Conservation (phyloP, 2,797 vertebrate species). For the Craterocephalus amniculus region DNA sequence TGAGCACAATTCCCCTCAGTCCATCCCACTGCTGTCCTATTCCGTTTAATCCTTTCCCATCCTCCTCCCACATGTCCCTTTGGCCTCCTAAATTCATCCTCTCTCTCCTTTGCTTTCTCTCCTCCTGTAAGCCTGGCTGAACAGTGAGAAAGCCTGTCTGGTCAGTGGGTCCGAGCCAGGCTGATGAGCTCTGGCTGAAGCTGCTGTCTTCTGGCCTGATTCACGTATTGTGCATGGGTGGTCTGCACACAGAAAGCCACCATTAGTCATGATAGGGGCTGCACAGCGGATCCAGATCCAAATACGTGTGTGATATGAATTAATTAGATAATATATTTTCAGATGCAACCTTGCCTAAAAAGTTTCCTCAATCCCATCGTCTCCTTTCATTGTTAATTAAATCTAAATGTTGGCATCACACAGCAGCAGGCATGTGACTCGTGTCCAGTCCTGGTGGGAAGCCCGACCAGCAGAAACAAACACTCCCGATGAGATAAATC, state of each 20-base stretch:
- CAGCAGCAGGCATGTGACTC: too few species aligned
- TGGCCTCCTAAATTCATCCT: constrained; percentile 8
- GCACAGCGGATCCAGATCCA: constrained; percentile 13
- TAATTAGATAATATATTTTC: background rate
- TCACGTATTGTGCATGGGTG: constrained; percentile 52
- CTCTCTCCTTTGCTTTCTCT: constrained; percentile 3
- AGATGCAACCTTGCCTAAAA: background rate
- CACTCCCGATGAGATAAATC: background rate
- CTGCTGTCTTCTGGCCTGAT: constrained; percentile 52
- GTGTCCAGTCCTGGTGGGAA: background rate
- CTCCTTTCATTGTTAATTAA: background rate
- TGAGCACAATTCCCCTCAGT: background rate
- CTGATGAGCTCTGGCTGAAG: constrained; percentile 62
- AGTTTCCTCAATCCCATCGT: too few species aligned
- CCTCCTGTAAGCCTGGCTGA: constrained; percentile 62
- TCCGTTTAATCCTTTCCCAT: constrained; percentile 12
- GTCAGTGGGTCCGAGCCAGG: constrained; percentile 39
- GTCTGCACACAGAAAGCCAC: constrained; percentile 35
- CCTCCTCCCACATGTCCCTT: constrained; percentile 11
- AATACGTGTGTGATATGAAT: background rate
- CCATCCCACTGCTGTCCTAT: background rate
- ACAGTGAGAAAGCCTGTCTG: constrained; percentile 67
- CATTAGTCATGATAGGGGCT: background rate
- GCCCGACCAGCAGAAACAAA: background rate
- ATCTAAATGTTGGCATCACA: background rate